These are phyloP conservation scores for Dorcus parallelipipedus DNA, from an alignment of 2,888 invertebrate genomes.

Conservation along the genomic window DNA sequence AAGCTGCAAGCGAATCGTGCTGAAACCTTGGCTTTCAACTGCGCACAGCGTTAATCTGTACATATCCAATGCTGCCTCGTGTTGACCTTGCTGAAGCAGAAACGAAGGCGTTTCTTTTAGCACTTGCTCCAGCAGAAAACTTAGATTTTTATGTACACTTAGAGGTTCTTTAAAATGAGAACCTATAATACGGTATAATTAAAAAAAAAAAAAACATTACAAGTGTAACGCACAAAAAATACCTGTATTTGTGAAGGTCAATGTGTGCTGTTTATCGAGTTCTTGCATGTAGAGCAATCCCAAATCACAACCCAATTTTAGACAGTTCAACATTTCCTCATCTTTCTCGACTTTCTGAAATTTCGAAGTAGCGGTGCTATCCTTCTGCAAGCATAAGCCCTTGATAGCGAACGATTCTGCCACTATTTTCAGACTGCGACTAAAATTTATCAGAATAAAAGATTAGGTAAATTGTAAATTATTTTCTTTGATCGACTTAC, in stretches of 20 bases:
- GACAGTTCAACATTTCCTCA: conserved; percentile 70
- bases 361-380: conserved; percentile 57
- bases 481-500: conserved; percentile 47
- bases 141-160: conserved; percentile 52
- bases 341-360: conserved; percentile 68
- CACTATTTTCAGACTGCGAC: conserved; percentile 86
- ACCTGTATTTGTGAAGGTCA: conserved; percentile 37
- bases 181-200: conserved; percentile 39
- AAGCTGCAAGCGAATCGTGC: conserved; percentile 75
- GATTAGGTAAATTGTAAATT: not conserved
- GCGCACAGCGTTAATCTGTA: conserved; percentile 80
- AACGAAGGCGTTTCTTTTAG: conserved; percentile 83
- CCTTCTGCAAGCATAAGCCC: conserved; percentile 70
- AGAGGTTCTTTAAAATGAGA: conserved; percentile 61
- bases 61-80: conserved; percentile 72
- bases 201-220: too few relatives aligned
- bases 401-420: conserved; percentile 97
- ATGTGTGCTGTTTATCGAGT: conserved; percentile 58
- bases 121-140: conserved; percentile 85
- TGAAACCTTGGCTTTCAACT: conserved; percentile 72
- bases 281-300: conserved; percentile 90
- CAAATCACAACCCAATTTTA: conserved; percentile 87
- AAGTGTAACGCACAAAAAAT: not conserved
- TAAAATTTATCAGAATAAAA: conserved; percentile 38
- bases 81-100: conserved; percentile 72